Evolutionary conservation across 2,888 invertebrate genomes (phyloP), one percentile per base, ranked within the genome.

Genomic region (Chrysolina oricalcia): DNA sequence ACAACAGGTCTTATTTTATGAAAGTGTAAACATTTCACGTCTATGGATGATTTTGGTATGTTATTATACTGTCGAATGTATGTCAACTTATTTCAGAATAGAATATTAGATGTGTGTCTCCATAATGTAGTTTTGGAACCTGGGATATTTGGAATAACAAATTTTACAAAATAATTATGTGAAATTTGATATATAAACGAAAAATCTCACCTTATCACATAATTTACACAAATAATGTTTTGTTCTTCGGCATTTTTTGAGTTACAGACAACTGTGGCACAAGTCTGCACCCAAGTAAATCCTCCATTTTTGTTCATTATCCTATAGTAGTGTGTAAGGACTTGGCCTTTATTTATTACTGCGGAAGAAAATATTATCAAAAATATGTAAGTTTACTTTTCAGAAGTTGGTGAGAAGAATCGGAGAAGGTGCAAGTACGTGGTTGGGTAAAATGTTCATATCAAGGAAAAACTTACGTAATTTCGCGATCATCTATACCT

Each of bases 281-380:
- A 98, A 0, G 97, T 97, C 89, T 98, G 98, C 85, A 98, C 90
- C 98, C 98, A 98, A 70, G 97, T 97, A 90, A 95, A 98, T 46
- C 98, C 98, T 8, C 98, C 98, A 82, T 93, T 94, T 88, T 98
- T 98, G 90, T 98, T 98, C 95, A 98, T 97, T 86, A 98, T 90
- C 85, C 98, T 93, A 90, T 97, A 98, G 90, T 98, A 98, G 89
- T 97, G 97, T 17, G 98, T 98, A 88, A 98, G 91, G 74, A 98
- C 97, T 90, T 98, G 98, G 17, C 98, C 98, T 89, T 98, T 98
- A 90, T 96, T 94, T 87, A 98, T 95, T 89, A 98, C 98, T 98
- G 91, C 19, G 93, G 91, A 84, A 78, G 82, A 80, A 72, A 65
- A 81, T 50, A 23, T 65, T 40, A 71, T 70, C 15, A 70, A 63